phyloP scores from a whole-genome alignment of 2,797 vertebrate species.

The Enteromius paludinosus region DNA sequence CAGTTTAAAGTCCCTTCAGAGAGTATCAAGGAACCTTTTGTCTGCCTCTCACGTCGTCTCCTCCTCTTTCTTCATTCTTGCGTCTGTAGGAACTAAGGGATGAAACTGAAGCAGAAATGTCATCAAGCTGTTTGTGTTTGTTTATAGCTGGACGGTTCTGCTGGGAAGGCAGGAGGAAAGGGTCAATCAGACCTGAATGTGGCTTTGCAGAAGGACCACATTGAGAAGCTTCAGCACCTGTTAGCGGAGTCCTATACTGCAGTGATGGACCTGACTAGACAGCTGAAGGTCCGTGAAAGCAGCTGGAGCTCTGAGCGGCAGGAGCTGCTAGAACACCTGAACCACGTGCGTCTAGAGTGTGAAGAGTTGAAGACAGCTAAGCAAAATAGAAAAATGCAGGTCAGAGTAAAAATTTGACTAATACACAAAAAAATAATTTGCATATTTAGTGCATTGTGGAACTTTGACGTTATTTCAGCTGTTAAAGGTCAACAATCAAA shows the following conservation, averaged over 20 bases:
- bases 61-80: neutral
- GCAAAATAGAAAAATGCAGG: slow-evolving; percentile 37
- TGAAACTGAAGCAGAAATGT: neutral
- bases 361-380: slow-evolving; percentile 56
- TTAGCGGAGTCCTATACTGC: slow-evolving; percentile 84
- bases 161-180: slow-evolving; percentile 70
- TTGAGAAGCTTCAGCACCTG: slow-evolving; percentile 85
- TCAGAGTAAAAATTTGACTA: neutral
- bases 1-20: neutral
- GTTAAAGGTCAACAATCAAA: neutral
- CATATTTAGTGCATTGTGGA: neutral
- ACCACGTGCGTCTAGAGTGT: slow-evolving; percentile 78
- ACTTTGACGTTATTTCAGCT: neutral
- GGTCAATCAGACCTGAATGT: slow-evolving; percentile 44
- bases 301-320: slow-evolving; percentile 85
- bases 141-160: slow-evolving; percentile 77
- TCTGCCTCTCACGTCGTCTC: neutral
- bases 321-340: slow-evolving; percentile 81
- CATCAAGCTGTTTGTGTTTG: slow-evolving; percentile 28
- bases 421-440: neutral
- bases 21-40: slow-evolving; percentile 1
- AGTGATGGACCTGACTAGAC: slow-evolving; percentile 84
- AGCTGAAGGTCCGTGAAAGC: slow-evolving; percentile 83
- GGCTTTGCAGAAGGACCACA: slow-evolving; percentile 67
- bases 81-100: neutral